Base-by-base conservation (phyloP, 1,140 invertebrate genomes). In the Diorhabda sublineata region DNA sequence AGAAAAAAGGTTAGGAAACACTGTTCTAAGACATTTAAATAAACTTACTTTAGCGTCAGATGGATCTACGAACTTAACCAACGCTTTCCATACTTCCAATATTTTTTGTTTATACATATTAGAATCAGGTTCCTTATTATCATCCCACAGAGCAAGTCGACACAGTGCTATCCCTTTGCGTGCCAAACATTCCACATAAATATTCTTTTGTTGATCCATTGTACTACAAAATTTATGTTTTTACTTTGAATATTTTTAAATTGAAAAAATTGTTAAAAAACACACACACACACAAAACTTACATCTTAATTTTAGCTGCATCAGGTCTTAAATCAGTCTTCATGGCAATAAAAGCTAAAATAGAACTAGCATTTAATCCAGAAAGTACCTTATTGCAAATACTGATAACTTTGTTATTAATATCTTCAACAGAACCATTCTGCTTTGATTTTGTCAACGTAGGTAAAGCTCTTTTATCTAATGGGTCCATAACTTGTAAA, bases 201-300 rank as follows among this genome's bases (percentile, higher is more conserved):
- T 87, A 59, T 81, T 86, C 77, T 91, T 93, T 76, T 92, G 89
- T 75, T 92, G 92, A 52, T 97, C 95, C 87, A 94, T 93, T 70
- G 87, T 84, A 65, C 91, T 91, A 77, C 63, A 83, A 82, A 44
- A 68, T 56, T 59, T 41, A 52, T 52, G 6, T 52, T 8, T 52
- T 52, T 8, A 52, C 4, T n/a, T 52, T 52, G 47, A 52, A 3
- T 6, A 4, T 3, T 52, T 52, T n/a, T 52, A 52, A 52, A 26
- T 26, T 26, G 26, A 26, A 26, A 26, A 26, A 26, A 26, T 26
- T 26, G 26, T 26, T 26, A 26, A 26, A 26, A 26, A 26, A 26
- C 26, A 26, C 26, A 26, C 26, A 26, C 26, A 52, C 47, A 3
- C n/a, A 47, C 44, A 61, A 69, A 43, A 83, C 84, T 84, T 79